Conservation (phyloP, 1,140 invertebrate genomes). For the Papilio aristodemus region DNA sequence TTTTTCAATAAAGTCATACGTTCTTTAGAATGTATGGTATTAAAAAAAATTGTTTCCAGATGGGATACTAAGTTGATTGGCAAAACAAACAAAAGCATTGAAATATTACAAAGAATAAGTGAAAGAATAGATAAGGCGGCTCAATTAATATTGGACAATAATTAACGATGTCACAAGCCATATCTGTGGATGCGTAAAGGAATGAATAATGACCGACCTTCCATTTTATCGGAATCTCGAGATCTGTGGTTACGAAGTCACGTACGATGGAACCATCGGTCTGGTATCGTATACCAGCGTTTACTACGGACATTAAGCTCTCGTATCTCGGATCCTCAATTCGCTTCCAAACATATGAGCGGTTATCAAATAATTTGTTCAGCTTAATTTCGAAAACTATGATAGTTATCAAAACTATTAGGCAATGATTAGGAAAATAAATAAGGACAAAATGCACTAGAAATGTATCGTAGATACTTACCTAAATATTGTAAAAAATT, state of each 20-base stretch:
- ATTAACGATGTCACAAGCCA: conserved; percentile 57
- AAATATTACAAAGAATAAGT: conserved; percentile 28
- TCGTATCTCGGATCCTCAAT: neutral
- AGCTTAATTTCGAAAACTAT: no score
- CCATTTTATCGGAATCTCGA: conserved; percentile 35
- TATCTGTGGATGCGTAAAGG: conserved; percentile 37
- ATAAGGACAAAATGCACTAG: no score
- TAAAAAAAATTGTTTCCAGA: neutral
- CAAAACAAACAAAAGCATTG: conserved; percentile 25
- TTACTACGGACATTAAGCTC: neutral
- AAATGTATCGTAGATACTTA: no score
- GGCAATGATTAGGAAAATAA: no score
- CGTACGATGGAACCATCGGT: conserved; percentile 15
- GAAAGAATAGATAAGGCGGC: conserved; percentile 45
- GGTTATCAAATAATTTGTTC: no score
- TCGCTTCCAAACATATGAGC: neutral
- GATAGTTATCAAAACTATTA: no score
- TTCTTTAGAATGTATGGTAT: no score
- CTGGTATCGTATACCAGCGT: neutral
- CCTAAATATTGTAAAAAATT: no score
- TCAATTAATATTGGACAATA: conserved; percentile 58
- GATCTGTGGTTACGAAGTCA: conserved; percentile 39
- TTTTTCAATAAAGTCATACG: no score
- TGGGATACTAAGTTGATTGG: neutral
- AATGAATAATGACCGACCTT: conserved; percentile 39